Conservation (phyloP, 2,797 vertebrate genomes). For the Sebastes hopkinsi region DNA sequence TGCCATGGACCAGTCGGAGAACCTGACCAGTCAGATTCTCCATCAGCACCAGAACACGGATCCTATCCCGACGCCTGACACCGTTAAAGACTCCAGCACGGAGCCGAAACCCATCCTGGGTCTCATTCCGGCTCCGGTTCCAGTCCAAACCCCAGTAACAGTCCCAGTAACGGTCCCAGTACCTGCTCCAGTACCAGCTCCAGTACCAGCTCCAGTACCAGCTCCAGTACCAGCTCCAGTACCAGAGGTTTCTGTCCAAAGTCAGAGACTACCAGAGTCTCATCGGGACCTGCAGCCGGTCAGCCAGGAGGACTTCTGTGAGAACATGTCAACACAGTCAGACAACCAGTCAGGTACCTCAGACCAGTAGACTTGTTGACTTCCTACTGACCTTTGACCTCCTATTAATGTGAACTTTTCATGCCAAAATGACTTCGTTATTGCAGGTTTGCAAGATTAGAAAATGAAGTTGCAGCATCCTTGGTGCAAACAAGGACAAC, state of each 20-base stretch:
- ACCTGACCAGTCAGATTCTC: constrained; percentile 2
- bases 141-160: neutral
- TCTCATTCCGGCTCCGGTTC: neutral
- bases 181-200: neutral
- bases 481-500: too few relatives aligned
- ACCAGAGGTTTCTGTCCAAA: constrained; percentile 45
- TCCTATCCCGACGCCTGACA: accelerated
- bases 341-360: constrained; percentile 83
- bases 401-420: neutral
- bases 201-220: neutral
- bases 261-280: constrained; percentile 47
- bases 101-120: constrained; percentile 21
- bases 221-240: neutral
- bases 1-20: constrained; percentile 53
- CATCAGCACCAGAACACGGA: constrained; percentile 13
- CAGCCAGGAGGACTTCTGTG: constrained; percentile 76
- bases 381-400: too few relatives aligned
- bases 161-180: neutral
- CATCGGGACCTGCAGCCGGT: constrained; percentile 45
- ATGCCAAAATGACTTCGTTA: too few relatives aligned
- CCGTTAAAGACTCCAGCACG: constrained; percentile 5
- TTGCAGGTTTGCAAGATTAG: too few relatives aligned
- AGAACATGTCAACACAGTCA: constrained; percentile 77
- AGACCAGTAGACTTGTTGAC: too few relatives aligned
- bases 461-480: too few relatives aligned